Evolutionary conservation across 2,888 invertebrate genomes (phyloP).

Genomic region (Papilio gigon): DNA sequence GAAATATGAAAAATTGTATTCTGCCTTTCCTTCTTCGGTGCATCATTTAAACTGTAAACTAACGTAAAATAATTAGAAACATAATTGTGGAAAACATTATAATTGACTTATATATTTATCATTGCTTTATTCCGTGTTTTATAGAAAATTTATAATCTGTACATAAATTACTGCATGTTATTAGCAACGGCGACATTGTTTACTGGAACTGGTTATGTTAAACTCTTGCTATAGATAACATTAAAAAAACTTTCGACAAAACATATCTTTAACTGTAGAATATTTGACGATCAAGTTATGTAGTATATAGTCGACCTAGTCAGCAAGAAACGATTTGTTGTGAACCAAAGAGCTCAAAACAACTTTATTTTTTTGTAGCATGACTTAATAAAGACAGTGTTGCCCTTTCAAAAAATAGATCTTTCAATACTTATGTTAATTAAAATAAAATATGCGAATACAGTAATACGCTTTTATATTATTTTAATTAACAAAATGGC

Average conservation of each 20-base stretch:
- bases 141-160: not conserved
- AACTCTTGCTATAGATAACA: constrained; percentile 20
- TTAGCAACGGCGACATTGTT: not conserved
- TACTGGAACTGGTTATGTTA: not conserved
- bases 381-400: not conserved
- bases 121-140: not conserved
- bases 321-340: constrained; percentile 39
- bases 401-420: not conserved
- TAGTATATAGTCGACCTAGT: constrained; percentile 40
- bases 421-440: not conserved
- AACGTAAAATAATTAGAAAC: too few relatives aligned
- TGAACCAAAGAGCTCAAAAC: constrained; percentile 43
- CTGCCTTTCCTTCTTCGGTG: not conserved
- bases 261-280: constrained; percentile 3
- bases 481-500: not conserved
- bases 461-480: not conserved
- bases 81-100: not conserved
- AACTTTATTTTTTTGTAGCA: constrained; percentile 27
- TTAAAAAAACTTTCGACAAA: constrained; percentile 5
- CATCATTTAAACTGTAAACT: too few relatives aligned
- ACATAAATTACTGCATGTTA: not conserved
- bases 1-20: not conserved
- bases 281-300: constrained; percentile 32
- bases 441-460: not conserved
- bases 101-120: not conserved